Evolutionary conservation across 2,888 invertebrate genomes (phyloP), one percentile per base, ranked within the genome.

Genomic region (Melanostoma mellinum): DNA sequence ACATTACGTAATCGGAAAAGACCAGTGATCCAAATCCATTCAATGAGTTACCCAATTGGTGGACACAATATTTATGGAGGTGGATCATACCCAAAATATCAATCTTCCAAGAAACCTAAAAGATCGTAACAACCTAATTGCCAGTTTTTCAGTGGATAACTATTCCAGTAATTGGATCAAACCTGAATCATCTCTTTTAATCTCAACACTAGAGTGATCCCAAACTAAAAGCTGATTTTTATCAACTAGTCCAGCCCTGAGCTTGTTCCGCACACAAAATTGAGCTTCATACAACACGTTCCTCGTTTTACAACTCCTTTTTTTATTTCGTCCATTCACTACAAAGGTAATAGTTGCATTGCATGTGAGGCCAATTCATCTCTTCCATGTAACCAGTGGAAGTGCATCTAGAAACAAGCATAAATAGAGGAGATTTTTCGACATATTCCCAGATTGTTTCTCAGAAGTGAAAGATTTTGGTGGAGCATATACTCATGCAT

Each of bases 371-470:
- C 60, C 60, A 81, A 81, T 81, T 61, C 81, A 55, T 72, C 72
- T 81, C 42, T 53, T 38, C 53, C 20, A 53, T 60, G 46, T 58
- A 76, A 61, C 58, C 76, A 71, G 61, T 61, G 75, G 55, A 67
- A 56, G 81, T 71, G 50, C 76, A 76, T 72, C 75, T 50, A 42
- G 67, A 30, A 61, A 20, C 67, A 61, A 42, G 44, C 58, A 60
- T 71, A 67, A 76, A 63, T 60, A 33, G 53, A 65, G 58, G 42
- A 72, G 80, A 81, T 81, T 72, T 72, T 38, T 61, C 55, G 76
- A 67, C 81, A 72, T 20, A 36, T 61, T 61, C 55, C 36, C 48
- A 81, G 72, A 67, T 72, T 72, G 76, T 67, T 67, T 61, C 35
- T 61, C 71, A 67, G 53, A 72, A 67, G 76, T 72, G 67, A 81